Base-by-base conservation (phyloP, 2,888 invertebrate genomes). In the Latrodectus hesperus region DNA sequence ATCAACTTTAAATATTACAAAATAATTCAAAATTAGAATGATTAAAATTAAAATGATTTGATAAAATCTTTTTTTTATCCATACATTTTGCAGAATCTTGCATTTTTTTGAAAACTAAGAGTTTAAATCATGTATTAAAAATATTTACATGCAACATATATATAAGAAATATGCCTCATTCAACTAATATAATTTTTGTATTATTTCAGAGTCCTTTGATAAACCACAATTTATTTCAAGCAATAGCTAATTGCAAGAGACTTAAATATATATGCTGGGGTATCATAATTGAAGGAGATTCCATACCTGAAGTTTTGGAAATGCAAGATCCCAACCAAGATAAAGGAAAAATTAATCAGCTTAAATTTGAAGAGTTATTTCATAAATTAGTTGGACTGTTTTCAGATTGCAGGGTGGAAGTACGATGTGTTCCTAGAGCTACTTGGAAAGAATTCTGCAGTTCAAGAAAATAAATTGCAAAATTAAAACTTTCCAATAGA, bases 371-470 rank as follows among this genome's bases (percentile, higher is more conserved):
- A 55, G 60, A 84, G 8, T 55, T 84, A 4, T 84, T 78, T 49
- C 38, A 73, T 9, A 49, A 49, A 53, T 51, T 84, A 17, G 78
- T 78, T n/a, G 67, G 60, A 49, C 14, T 71, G 12, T 78, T 84
- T 49, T 71, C 77, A 1, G 65, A 67, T 17, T 22, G 72, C n/a
- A 84, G 64, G 64, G 77, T 84, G 6, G 77, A 72, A 67, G 67
- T 84, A 49, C 71, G 78, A 60, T 84, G 67, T 17, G 84, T 78
- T 52, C 65, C 72, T 49, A 84, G 78, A 52, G 16, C 71, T 8
- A 26, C 22, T 6, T 84, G 84, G 84, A 78, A 38, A 49, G 77
- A 84, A 67, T 84, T 84, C 70, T 84, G 84, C 52, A 72, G 77
- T 49, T 51, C 64, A 9, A 76, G 84, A n/a, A 65, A 77, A 26